phyloP scores from a whole-genome alignment of 1,140 invertebrate genomes.

The Physella acuta region DNA sequence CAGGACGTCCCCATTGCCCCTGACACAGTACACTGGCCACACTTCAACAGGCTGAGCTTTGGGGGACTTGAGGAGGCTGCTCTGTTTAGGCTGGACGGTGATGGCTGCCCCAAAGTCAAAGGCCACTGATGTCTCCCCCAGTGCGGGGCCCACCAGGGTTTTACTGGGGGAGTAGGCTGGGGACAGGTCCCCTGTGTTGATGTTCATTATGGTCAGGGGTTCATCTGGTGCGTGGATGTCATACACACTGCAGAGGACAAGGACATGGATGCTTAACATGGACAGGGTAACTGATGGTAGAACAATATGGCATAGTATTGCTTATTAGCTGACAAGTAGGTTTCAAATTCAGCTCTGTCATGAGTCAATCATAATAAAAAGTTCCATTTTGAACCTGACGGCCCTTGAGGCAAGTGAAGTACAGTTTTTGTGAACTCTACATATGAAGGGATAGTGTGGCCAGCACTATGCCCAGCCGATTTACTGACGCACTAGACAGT shows the following conservation, averaged over 20 bases:
- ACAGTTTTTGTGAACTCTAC: too few relatives aligned
- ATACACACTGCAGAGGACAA: conserved; percentile 48
- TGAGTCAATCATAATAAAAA: too few relatives aligned
- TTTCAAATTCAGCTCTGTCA: too few relatives aligned
- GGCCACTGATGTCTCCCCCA: conserved; percentile 80
- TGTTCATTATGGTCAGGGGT: conserved; percentile 46
- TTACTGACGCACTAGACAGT: too few relatives aligned
- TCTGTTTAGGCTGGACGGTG: conserved; percentile 34
- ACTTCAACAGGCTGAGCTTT: conserved; percentile 50
- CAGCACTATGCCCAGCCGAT: too few relatives aligned
- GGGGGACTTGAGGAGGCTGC: conserved; percentile 8
- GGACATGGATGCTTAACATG: conserved; percentile 8
- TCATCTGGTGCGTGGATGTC: conserved; percentile 53
- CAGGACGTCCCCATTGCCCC: conserved; percentile 77
- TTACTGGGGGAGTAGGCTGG: conserved; percentile 37
- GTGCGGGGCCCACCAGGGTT: conserved; percentile 59
- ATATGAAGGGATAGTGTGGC: too few relatives aligned
- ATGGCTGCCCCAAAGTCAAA: conserved; percentile 77
- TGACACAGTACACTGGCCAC: conserved; percentile 78
- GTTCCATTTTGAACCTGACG: too few relatives aligned
- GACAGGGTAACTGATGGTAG: too few relatives aligned
- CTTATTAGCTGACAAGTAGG: too few relatives aligned
- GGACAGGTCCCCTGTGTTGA: conserved; percentile 35
- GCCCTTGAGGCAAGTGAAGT: too few relatives aligned
- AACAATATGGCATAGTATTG: too few relatives aligned